Percentiles rank a stretch among this genome's conserved stretches.
These are phyloP conservation scores for Ibidorhyncha struthersii DNA, from an alignment of 2,113 vertebrate genomes.

Conservation along the genomic window DNA sequence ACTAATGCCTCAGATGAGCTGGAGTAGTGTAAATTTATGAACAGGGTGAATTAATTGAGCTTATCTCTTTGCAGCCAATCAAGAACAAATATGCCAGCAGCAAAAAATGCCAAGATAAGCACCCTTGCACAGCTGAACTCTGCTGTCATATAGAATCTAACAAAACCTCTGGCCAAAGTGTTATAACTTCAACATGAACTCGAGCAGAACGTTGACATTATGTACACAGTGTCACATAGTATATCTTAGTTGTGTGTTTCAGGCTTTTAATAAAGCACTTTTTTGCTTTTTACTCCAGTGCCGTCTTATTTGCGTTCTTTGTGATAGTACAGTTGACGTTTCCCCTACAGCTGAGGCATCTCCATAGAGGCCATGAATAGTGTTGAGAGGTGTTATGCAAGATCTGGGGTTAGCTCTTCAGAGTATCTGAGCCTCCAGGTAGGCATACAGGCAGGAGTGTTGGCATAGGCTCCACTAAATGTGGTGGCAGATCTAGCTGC, in stretches of 20 bases:
- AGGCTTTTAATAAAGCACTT: conserved; percentile 19
- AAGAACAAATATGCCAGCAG: conserved; percentile 86
- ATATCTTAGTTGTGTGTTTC: conserved; percentile 10
- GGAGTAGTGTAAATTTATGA: background rate
- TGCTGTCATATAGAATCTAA: conserved; percentile 78
- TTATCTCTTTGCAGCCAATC: conserved; percentile 75
- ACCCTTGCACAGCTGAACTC: conserved; percentile 82
- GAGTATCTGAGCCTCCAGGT: background rate
- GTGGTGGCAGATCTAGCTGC: background rate
- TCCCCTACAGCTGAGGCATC: too few species aligned
- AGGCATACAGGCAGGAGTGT: background rate
- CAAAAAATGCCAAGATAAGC: conserved; percentile 84
- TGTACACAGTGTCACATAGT: background rate
- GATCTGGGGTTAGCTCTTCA: too few species aligned
- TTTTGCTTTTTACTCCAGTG: background rate
- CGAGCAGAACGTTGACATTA: background rate
- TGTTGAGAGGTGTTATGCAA: too few species aligned
- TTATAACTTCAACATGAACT: conserved; percentile 11
- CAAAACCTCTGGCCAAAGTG: conserved; percentile 67
- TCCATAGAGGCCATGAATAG: too few species aligned
- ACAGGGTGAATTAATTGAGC: background rate
- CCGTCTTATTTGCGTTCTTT: background rate
- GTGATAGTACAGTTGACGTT: background rate
- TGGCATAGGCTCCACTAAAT: background rate
- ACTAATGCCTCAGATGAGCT: background rate